phyloP scores from a whole-genome alignment of 2,888 invertebrate genomes.

The Ormyrus thymus region DNA sequence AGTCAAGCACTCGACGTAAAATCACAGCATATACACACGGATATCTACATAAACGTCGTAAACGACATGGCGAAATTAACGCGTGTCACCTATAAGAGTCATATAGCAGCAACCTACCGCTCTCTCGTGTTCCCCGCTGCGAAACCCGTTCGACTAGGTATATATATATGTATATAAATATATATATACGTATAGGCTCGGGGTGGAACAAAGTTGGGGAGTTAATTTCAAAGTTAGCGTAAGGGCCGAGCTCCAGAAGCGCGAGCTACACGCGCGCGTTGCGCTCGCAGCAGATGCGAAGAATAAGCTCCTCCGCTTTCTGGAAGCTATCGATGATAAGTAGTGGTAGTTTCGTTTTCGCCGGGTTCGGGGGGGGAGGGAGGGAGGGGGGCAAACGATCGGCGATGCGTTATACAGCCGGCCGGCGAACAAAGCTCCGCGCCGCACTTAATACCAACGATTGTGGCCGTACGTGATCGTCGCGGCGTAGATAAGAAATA shows the following conservation, averaged over 20 bases:
- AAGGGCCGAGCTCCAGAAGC: background rate
- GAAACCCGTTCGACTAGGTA: no score
- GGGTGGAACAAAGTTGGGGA: background rate
- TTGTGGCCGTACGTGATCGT: background rate
- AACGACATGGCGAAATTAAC: no score
- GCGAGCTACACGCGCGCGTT: background rate
- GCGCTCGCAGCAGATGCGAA: slow-evolving; percentile 8
- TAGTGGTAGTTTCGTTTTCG: slow-evolving; percentile 56
- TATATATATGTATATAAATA: no score
- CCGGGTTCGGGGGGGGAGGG: background rate
- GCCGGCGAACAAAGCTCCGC: slow-evolving; percentile 14
- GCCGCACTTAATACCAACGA: no score
- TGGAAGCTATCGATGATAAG: slow-evolving; percentile 60
- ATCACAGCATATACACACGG: no score
- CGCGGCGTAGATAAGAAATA: slow-evolving; percentile 32
- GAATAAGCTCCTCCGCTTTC: slow-evolving; percentile 38
- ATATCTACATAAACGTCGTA: no score
- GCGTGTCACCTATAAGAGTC: no score
- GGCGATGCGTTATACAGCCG: background rate
- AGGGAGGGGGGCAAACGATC: slow-evolving; percentile 8
- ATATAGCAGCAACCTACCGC: no score
- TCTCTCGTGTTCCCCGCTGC: no score
- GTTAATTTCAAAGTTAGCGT: slow-evolving; percentile 9
- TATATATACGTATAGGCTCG: no score
- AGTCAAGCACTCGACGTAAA: no score